Conservation (phyloP, 2,113 vertebrate genomes). For the Aepyceros melampus region DNA sequence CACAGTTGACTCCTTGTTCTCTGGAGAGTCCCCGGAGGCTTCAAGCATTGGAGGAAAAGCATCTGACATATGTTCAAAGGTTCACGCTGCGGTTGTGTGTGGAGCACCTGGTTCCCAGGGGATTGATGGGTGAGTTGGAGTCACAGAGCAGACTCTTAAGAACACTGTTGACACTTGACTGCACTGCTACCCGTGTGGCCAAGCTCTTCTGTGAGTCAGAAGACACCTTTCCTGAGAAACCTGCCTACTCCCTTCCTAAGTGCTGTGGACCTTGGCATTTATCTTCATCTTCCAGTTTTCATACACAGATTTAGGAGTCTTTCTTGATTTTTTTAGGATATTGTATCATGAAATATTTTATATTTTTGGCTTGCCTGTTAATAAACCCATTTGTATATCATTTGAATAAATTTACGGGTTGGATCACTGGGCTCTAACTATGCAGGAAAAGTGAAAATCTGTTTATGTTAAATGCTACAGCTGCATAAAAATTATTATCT, state of each 20-base stretch:
- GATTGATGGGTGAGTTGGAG: neutral
- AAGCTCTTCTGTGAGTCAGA: neutral
- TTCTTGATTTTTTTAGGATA: neutral
- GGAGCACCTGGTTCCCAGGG: neutral
- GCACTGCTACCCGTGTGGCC: rapidly evolving
- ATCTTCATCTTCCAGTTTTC: neutral
- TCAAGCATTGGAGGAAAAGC: neutral
- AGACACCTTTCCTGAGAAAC: neutral
- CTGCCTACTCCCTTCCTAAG: neutral
- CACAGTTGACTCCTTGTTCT: neutral
- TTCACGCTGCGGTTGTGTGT: neutral
- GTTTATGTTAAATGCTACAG: neutral
- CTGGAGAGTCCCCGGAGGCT: neutral
- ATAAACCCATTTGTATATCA: neutral
- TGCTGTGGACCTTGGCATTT: neutral
- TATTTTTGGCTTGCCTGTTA: neutral
- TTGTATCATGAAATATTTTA: neutral
- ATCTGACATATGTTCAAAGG: neutral
- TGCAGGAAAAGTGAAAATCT: neutral
- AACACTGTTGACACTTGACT: neutral
- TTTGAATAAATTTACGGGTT: neutral
- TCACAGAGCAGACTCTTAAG: neutral
- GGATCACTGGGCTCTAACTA: neutral
- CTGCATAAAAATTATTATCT: neutral
- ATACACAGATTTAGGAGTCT: neutral